Conservation (phyloP, 2,888 invertebrate genomes). For the Cerastis rubricosa region DNA sequence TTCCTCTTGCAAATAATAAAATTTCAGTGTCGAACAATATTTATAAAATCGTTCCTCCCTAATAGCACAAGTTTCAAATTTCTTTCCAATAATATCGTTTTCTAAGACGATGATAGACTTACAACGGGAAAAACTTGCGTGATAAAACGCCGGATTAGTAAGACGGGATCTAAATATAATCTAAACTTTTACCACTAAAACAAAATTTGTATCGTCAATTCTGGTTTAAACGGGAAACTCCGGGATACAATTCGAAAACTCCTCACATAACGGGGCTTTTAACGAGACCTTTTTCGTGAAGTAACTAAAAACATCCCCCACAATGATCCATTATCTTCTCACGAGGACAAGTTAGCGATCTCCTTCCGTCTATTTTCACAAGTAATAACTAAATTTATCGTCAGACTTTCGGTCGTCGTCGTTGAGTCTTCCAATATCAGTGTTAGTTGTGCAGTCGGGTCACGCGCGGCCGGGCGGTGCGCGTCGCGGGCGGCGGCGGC, state of each 20-base stretch:
- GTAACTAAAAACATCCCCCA: slow-evolving; percentile 87
- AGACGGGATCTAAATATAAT: slow-evolving; percentile 74
- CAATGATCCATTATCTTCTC: slow-evolving; percentile 90
- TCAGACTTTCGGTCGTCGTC: slow-evolving; percentile 87
- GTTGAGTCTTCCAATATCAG: slow-evolving; percentile 87
- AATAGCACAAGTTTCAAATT: slow-evolving; percentile 30
- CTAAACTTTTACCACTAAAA: slow-evolving; percentile 78
- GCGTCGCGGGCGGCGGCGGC: slow-evolving; percentile 75
- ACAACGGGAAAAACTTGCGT: slow-evolving; percentile 44
- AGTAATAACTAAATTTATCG: slow-evolving; percentile 91
- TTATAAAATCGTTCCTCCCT: not conserved
- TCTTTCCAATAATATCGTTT: slow-evolving; percentile 30
- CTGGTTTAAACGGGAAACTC: slow-evolving; percentile 80
- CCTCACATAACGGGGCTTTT: slow-evolving; percentile 88
- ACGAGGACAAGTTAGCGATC: slow-evolving; percentile 90
- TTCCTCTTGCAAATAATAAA: slow-evolving; percentile 19
- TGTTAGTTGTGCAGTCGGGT: slow-evolving; percentile 83
- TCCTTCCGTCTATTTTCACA: slow-evolving; percentile 90
- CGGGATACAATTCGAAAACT: slow-evolving; percentile 85
- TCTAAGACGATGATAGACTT: slow-evolving; percentile 35
- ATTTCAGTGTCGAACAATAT: not conserved
- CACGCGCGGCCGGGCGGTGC: slow-evolving; percentile 77
- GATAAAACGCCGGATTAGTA: slow-evolving; percentile 60
- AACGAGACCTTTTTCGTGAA: slow-evolving; percentile 87
- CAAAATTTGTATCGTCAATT: slow-evolving; percentile 79